Percentiles rank a stretch among this genome's conserved stretches.
Conservation (phyloP, 2,797 vertebrate species). For the Lutjanus campechanus region DNA sequence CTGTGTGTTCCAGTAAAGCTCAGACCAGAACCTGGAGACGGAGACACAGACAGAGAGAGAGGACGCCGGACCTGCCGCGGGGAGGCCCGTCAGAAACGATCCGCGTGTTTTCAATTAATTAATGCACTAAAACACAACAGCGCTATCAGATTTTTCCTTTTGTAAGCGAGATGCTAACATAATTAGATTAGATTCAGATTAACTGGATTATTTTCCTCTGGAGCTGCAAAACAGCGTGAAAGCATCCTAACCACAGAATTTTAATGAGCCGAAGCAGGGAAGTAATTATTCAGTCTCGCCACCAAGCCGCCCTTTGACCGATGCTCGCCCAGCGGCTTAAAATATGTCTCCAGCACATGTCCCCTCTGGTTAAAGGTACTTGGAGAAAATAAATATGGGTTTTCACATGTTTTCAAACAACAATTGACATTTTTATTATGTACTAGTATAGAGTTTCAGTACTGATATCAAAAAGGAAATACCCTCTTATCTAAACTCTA, state of each 20-base stretch:
- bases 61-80: neutral
- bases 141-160: constrained; percentile 33
- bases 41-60: neutral
- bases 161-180: neutral
- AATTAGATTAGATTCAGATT: constrained; percentile 51
- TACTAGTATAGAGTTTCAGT: too few relatives aligned
- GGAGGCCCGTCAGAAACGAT: neutral
- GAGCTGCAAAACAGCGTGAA: constrained; percentile 13
- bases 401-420: too few relatives aligned
- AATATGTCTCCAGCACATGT: constrained; percentile 8
- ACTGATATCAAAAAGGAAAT: too few relatives aligned
- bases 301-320: constrained; percentile 16
- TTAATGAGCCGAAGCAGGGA: constrained; percentile 10
- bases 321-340: neutral
- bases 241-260: constrained; percentile 5
- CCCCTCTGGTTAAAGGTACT: too few relatives aligned
- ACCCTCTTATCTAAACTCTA: too few relatives aligned
- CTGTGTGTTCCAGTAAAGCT: constrained; percentile 40
- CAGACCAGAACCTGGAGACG: neutral
- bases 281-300: constrained; percentile 5
- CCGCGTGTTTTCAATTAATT: constrained; percentile 33
- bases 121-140: constrained; percentile 13
- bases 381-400: too few relatives aligned
- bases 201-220: constrained; percentile 29
- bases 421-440: too few relatives aligned